Conservation (phyloP, 2,888 invertebrate genomes). For the Neocrepidodera transversa region DNA sequence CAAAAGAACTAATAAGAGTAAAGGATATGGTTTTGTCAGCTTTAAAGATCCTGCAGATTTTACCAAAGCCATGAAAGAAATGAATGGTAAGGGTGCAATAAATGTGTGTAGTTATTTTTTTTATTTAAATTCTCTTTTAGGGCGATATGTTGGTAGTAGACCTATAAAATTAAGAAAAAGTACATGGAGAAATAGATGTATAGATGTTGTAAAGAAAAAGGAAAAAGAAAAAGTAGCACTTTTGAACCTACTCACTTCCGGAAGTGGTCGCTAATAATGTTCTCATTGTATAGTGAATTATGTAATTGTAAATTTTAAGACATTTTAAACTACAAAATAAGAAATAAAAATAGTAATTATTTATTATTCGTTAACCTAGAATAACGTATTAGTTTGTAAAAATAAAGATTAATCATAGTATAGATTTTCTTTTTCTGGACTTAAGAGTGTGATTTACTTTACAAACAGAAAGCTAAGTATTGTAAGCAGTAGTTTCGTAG, state of each 20-base stretch:
- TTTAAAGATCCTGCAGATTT: constrained; percentile 98
- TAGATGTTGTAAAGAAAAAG: constrained; percentile 94
- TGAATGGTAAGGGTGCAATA: constrained; percentile 81
- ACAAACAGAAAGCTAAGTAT: too few species aligned
- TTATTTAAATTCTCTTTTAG: constrained; percentile 52
- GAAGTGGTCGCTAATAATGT: constrained; percentile 46
- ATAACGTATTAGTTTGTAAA: too few species aligned
- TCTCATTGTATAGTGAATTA: too few species aligned
- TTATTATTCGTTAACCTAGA: too few species aligned
- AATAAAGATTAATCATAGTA: too few species aligned
- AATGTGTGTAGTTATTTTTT: not conserved
- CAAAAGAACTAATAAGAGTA: constrained; percentile 96
- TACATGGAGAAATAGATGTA: constrained; percentile 91
- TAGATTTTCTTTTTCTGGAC: too few species aligned
- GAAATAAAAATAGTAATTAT: too few species aligned
- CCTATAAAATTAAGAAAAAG: constrained; percentile 98
- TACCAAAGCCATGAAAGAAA: constrained; percentile 98
- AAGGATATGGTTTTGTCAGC: constrained; percentile 98
- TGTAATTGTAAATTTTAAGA: too few species aligned
- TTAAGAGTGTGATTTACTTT: too few species aligned
- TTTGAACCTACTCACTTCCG: constrained; percentile 73
- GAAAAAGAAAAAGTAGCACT: constrained; percentile 93
- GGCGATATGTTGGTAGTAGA: constrained; percentile 97
- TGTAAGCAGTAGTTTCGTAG: too few species aligned
- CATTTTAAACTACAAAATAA: too few species aligned